Base-by-base conservation (phyloP, 1,140 invertebrate species). In the Cydia splendana region DNA sequence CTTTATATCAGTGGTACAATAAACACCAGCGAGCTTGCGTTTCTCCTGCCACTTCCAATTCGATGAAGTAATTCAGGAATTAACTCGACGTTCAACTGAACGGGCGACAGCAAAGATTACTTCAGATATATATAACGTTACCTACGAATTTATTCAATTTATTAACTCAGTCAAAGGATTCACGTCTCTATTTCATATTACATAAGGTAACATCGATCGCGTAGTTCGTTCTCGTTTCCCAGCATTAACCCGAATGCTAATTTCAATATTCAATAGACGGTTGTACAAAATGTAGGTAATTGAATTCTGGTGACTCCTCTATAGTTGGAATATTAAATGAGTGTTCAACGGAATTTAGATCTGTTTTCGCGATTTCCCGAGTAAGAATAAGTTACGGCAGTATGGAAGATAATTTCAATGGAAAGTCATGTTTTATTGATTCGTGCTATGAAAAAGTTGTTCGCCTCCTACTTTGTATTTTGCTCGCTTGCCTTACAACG, bases 231-330 rank as follows among this genome's bases (percentile, higher is more conserved):
- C 38, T 38, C 67, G 15, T 42, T 71, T 38, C 30, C 51, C n/a
- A 71, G 57, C 57, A 62, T 62, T 62, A 62, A 20, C 9, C 57
- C 15, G 24, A 71, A 71, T 71, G 67, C 67, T 71, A 71, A 71
- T 71, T 71, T 71, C 34, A 71, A 71, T 71, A 71, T 71, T 71
- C 67, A 45, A 71, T 71, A 71, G 67, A 71, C 67, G 67, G 67
- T 45, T 71, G 34, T 62, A 42, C 67, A 71, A 71, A 71, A 71
- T 71, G 34, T 71, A 71, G 67, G 67, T 38, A 71, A 71, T 71
- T 71, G 67, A 71, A 71, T 71, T 71, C 67, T 71, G 67, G 30
- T 42, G 67, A 12, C 34, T 18, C n/a, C 67, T 38, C 15, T 71
- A n/a, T 71, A 71, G 67, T 42, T 71, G 34, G 67, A 71, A 71